Evolutionary conservation across 2,113 vertebrate genomes (phyloP).

Genomic region (Tachycineta bicolor): DNA sequence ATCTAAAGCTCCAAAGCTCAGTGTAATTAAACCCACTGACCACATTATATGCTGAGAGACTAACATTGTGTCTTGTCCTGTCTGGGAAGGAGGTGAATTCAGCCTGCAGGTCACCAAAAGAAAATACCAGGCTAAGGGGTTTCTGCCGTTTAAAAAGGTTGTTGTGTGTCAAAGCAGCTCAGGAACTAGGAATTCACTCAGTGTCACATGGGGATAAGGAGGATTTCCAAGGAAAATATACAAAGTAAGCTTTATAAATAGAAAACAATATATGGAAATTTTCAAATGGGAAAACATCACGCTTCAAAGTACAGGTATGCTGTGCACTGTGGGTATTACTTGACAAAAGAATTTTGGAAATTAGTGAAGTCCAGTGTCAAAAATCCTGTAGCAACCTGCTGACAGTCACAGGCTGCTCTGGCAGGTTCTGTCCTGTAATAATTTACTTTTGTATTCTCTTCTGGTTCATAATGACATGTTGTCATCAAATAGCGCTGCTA

Average conservation of each 20-base stretch:
- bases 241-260: not conserved
- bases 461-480: not conserved
- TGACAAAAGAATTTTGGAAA: not conserved
- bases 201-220: too few species aligned
- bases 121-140: not conserved
- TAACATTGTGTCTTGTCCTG: not conserved
- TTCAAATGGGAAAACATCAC: not conserved
- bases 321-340: not conserved
- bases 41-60: not conserved
- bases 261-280: not conserved
- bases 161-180: not conserved
- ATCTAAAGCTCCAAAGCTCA: not conserved
- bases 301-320: not conserved
- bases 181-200: not conserved
- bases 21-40: not conserved
- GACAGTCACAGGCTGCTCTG: not conserved
- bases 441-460: not conserved
- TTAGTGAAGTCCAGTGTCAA: not conserved
- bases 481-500: not conserved
- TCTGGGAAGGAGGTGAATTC: not conserved
- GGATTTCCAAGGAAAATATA: not conserved
- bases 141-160: not conserved
- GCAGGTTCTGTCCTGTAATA: not conserved
- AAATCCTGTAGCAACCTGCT: not conserved
- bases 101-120: not conserved